phyloP scores from a whole-genome alignment of 1,140 invertebrate species.

The Phthorimaea operculella region DNA sequence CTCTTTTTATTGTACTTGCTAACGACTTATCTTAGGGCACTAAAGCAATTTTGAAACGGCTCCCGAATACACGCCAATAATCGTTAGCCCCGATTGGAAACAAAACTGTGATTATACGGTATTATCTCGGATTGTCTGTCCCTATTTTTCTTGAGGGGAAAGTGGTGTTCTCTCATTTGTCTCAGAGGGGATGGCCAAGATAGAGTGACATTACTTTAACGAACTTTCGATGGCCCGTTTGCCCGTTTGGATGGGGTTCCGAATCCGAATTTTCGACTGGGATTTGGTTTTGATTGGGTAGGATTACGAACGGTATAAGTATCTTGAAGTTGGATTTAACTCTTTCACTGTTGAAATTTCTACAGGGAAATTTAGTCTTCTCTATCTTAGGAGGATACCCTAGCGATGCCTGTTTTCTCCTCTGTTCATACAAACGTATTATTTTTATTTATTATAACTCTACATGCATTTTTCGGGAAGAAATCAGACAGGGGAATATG shows the following conservation, averaged over 20 bases:
- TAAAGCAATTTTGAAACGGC: slow-evolving; percentile 65
- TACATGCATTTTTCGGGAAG: no score
- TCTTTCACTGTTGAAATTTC: background rate
- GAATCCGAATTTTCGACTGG: slow-evolving; percentile 12
- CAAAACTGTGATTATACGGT: slow-evolving; percentile 69
- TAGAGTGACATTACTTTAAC: slow-evolving; percentile 64
- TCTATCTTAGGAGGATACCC: no score
- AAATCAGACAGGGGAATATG: no score
- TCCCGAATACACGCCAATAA: slow-evolving; percentile 68
- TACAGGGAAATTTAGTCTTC: background rate
- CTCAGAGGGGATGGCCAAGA: slow-evolving; percentile 43
- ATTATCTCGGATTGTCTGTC: slow-evolving; percentile 44
- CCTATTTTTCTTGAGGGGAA: slow-evolving; percentile 22
- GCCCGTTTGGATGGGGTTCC: slow-evolving; percentile 38
- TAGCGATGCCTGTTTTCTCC: no score
- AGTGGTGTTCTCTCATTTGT: slow-evolving; percentile 34
- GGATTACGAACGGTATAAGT: slow-evolving; percentile 1
- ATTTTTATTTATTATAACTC: no score
- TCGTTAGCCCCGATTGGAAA: slow-evolving; percentile 70
- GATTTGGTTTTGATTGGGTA: slow-evolving; percentile 12
- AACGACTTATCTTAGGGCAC: slow-evolving; percentile 59
- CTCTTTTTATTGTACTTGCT: slow-evolving; percentile 54
- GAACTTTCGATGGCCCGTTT: slow-evolving; percentile 59
- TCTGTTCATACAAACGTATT: no score
- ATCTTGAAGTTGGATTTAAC: no score